A percentile compares a stretch with the other conserved stretches of the same genome.
phyloP scores from a whole-genome alignment of 2,113 vertebrate species.

The Scortum barcoo region DNA sequence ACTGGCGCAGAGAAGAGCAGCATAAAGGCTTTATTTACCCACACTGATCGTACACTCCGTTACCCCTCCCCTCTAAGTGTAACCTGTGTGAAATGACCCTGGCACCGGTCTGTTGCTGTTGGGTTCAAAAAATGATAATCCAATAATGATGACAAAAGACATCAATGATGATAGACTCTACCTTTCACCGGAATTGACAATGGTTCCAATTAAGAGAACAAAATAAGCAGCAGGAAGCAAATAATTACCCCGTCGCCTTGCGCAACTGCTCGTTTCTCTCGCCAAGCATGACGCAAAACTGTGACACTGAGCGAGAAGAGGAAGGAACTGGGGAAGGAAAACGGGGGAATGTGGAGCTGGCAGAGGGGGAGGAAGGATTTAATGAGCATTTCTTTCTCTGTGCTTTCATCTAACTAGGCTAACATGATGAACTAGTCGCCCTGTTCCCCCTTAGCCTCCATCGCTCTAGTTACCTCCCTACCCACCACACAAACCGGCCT shows the following conservation, averaged over 20 bases:
- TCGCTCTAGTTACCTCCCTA: conserved; percentile 70
- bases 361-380: conserved; percentile 51
- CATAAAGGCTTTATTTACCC: neutral
- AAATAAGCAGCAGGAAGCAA: conserved; percentile 30
- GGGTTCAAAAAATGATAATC: conserved; percentile 5
- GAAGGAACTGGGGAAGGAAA: conserved; percentile 34
- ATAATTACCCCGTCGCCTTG: conserved; percentile 22
- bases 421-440: conserved; percentile 83
- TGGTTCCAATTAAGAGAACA: conserved; percentile 21
- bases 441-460: conserved; percentile 62
- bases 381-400: conserved; percentile 55
- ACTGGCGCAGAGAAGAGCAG: neutral
- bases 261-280: conserved; percentile 16
- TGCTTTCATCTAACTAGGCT: conserved; percentile 83
- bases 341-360: conserved; percentile 22
- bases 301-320: conserved; percentile 35
- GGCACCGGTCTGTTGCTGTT: neutral
- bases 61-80: neutral
- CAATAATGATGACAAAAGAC: neutral
- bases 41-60: neutral
- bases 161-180: conserved; percentile 5
- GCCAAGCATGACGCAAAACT: conserved; percentile 51
- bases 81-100: neutral
- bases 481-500: conserved; percentile 53
- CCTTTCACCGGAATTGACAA: conserved; percentile 14